Percentiles rank a stretch among this genome's conserved stretches.
phyloP scores from a whole-genome alignment of 2,797 vertebrate genomes.

The Chelon auratus region DNA sequence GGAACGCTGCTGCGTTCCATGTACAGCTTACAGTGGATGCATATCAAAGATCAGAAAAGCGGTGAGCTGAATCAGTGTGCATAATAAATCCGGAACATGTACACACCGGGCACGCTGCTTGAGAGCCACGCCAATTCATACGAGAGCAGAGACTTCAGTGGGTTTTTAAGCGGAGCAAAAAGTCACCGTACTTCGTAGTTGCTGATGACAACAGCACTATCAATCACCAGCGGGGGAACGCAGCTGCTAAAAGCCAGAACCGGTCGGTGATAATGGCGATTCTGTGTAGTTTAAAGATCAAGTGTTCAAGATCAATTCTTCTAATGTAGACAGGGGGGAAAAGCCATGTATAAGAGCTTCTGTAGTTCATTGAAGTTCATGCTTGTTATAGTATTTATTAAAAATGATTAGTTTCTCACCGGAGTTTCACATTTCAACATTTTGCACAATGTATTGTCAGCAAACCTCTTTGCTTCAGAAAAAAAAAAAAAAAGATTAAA shows the following conservation, averaged over 20 bases:
- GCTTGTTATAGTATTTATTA: background rate
- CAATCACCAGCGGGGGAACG: no score
- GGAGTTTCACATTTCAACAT: background rate
- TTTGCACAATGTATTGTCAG: background rate
- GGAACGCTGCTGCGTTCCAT: background rate
- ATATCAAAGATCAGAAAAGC: background rate
- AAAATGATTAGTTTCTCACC: no score
- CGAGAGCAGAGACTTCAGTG: background rate
- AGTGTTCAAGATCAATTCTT: background rate
- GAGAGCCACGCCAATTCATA: background rate
- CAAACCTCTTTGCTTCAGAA: no score
- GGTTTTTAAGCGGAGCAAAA: constrained; percentile 8
- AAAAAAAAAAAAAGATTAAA: no score
- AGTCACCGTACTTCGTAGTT: constrained; percentile 4
- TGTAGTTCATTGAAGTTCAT: background rate
- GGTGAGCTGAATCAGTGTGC: background rate
- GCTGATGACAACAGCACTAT: background rate
- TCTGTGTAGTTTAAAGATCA: background rate
- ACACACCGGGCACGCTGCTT: background rate
- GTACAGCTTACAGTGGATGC: background rate
- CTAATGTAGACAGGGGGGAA: background rate
- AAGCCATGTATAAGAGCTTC: background rate
- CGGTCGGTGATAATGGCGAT: background rate
- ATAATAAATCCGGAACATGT: background rate
- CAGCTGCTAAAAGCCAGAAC: background rate